A percentile compares a stretch with the other conserved stretches of the same genome.
Evolutionary conservation across 2,797 vertebrate genomes (phyloP).

Genomic region (Characodon lateralis): DNA sequence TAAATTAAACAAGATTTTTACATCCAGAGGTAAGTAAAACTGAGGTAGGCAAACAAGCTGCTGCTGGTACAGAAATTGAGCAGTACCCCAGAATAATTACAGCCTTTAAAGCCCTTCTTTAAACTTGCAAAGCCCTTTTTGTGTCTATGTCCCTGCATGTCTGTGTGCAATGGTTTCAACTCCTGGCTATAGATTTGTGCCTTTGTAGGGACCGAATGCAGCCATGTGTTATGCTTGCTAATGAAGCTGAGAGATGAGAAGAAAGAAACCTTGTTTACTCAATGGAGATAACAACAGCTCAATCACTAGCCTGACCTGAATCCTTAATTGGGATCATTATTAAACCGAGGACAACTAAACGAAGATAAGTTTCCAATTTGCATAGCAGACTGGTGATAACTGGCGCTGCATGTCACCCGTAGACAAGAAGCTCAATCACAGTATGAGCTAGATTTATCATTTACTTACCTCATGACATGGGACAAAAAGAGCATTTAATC

Average conservation of each 20-base stretch:
- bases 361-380: slow-evolving; percentile 72
- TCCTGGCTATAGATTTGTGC: slow-evolving; percentile 56
- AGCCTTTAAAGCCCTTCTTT: slow-evolving; percentile 39
- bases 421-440: slow-evolving; percentile 45
- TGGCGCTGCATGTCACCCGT: slow-evolving; percentile 42
- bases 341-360: slow-evolving; percentile 62
- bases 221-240: slow-evolving; percentile 68
- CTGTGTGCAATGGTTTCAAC: slow-evolving; percentile 42
- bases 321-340: slow-evolving; percentile 78
- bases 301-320: slow-evolving; percentile 75
- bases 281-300: slow-evolving; percentile 77
- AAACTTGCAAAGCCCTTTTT: slow-evolving; percentile 20
- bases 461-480: slow-evolving; percentile 12
- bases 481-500: slow-evolving; percentile 34
- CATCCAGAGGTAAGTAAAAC: slow-evolving; percentile 14
- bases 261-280: slow-evolving; percentile 78
- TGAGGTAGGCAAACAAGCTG: slow-evolving; percentile 27
- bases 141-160: slow-evolving; percentile 15
- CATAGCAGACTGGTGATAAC: slow-evolving; percentile 60
- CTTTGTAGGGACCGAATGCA: slow-evolving; percentile 47
- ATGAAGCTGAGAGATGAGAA: slow-evolving; percentile 67
- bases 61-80: slow-evolving; percentile 24
- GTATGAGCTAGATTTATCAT: slow-evolving; percentile 31
- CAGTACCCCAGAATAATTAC: slow-evolving; percentile 15
- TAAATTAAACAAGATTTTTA: slow-evolving; percentile 24